Conservation (phyloP, 2,113 vertebrate genomes). For the Peromyscus leucopus region DNA sequence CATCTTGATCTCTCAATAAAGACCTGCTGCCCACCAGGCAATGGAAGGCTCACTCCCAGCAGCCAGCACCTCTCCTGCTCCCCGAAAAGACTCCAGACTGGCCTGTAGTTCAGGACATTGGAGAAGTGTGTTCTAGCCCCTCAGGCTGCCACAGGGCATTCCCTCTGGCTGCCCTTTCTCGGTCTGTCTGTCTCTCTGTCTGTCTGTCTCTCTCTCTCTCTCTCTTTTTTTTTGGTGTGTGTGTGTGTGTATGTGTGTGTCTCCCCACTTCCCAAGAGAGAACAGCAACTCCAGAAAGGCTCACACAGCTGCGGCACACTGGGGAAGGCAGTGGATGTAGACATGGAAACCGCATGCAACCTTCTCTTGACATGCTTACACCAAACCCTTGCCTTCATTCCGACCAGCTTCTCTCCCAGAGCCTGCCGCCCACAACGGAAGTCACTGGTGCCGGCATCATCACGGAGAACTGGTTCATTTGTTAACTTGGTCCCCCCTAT, state of each 20-base stretch:
- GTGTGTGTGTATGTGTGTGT: no score
- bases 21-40: not conserved
- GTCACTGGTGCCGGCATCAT: no score
- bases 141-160: not conserved
- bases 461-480: not conserved
- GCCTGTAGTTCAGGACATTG: not conserved
- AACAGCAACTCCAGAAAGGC: not conserved
- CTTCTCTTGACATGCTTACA: not conserved
- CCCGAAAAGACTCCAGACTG: rapidly evolving
- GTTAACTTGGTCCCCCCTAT: not conserved
- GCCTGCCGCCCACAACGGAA: not conserved
- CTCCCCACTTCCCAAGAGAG: not conserved
- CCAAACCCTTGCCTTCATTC: not conserved
- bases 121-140: not conserved
- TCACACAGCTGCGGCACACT: not conserved
- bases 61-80: not conserved
- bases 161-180: not conserved
- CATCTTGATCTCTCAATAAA: not conserved
- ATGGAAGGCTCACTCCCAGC: rapidly evolving
- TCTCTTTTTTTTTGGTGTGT: no score
- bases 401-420: not conserved
- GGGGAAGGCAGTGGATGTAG: not conserved
- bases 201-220: not conserved
- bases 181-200: no score
- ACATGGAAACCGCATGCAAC: not conserved